A percentile compares a stretch with the other conserved stretches of the same genome.
Conservation (phyloP, 2,888 invertebrate genomes). For the Mechanitis mazaeus region DNA sequence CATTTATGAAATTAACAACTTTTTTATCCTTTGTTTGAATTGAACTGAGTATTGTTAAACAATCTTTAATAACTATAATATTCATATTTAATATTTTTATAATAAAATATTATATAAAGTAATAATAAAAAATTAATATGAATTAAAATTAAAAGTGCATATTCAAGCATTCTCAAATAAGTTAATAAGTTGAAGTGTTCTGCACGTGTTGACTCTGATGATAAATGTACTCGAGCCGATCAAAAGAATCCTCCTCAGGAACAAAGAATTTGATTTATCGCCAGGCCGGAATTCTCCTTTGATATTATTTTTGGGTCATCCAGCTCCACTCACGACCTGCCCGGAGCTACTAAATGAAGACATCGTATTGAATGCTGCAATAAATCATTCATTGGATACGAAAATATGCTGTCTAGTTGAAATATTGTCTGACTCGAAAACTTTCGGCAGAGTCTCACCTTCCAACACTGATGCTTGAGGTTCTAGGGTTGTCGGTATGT, state of each 20-base stretch:
- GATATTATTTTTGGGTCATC: constrained; percentile 62
- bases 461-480: constrained; percentile 24
- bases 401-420: constrained; percentile 53
- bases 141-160: no score
- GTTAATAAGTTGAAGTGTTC: background rate
- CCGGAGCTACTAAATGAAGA: constrained; percentile 67
- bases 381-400: constrained; percentile 53
- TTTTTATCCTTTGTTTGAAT: no score
- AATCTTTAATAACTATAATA: no score
- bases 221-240: constrained; percentile 47
- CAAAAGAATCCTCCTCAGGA: constrained; percentile 56
- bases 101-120: no score
- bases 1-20: no score
- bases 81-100: no score
- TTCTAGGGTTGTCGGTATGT: constrained; percentile 20
- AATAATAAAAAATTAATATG: no score
- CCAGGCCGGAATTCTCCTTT: constrained; percentile 56
- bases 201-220: constrained; percentile 44
- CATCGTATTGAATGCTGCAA: constrained; percentile 59
- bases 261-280: constrained; percentile 70
- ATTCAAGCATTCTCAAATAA: no score
- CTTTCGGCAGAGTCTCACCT: constrained; percentile 25
- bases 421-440: constrained; percentile 42
- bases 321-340: constrained; percentile 68
- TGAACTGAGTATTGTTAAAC: no score